Percentiles rank a stretch among this genome's conserved stretches.
Evolutionary conservation across 2,113 vertebrate species (phyloP).

Genomic region (Meriones unguiculatus): DNA sequence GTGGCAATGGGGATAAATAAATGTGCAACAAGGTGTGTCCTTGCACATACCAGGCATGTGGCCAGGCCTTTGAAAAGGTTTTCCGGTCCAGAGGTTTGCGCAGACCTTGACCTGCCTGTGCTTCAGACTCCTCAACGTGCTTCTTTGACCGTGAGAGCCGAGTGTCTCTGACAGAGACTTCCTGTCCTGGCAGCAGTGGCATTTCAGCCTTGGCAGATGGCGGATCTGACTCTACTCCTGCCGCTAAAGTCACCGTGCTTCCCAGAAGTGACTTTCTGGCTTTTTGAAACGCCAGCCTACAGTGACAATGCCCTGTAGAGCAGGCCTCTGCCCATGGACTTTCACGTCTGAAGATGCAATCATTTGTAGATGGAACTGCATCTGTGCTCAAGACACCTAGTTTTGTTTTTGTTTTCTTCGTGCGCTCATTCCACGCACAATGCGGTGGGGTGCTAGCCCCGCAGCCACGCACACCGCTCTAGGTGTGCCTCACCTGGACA

Average conservation of each 20-base stretch:
- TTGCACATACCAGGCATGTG: background rate
- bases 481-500: background rate
- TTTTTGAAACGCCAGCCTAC: background rate
- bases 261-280: background rate
- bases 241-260: background rate
- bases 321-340: background rate
- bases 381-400: background rate
- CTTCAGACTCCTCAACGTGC: too few relatives aligned
- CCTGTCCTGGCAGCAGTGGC: background rate
- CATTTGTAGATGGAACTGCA: background rate
- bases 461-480: too few relatives aligned
- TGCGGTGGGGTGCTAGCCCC: fast-evolving
- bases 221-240: background rate
- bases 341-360: background rate
- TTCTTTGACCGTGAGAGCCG: background rate
- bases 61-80: background rate
- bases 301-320: background rate
- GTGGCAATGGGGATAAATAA: background rate
- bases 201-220: background rate
- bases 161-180: background rate
- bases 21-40: fast-evolving
- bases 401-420: too few relatives aligned
- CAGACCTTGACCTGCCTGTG: background rate
- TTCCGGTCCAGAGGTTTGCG: background rate
- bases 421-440: background rate